Base-by-base conservation (phyloP, 2,797 vertebrate species). In the Rhynchotus rufescens region DNA sequence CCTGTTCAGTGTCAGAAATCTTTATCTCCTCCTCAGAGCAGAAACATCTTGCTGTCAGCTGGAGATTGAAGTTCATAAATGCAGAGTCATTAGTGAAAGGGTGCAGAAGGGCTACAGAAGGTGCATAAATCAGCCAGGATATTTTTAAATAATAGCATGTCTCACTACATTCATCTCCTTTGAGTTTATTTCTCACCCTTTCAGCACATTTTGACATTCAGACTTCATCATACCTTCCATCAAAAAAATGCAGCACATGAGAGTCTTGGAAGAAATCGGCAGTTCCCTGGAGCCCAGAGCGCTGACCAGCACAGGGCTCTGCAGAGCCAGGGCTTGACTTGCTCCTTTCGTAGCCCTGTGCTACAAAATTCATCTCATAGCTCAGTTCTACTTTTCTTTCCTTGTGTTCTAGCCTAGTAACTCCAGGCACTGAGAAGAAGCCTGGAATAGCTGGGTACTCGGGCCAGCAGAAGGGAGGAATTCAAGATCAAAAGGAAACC, bases 151-250 rank as follows among this genome's bases (percentile, higher is more conserved):
- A 90, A 89, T 67, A 83, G 40, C 71, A n/a, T 47, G 42, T 87
- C 91, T 95, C 84, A 86, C 84, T 59, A 42, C 61, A 89, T 92
- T 85, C 84, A 79, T 92, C 84, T 95, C 86, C 84, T 56, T 52
- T 40, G 94, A 84, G 93, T 88, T 94, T 95, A 89, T 89, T 89
- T 89, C 67, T 96, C 93, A 95, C 21, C 56, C 61, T 36, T 61
- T 66, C 34, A 8, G 88, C 78, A 86, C 72, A 11, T 92, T 95
- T 68, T 96, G 95, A 95, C 89, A 84, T 90, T 90, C 85, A 80
- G 91, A 77, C 86, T 93, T 95, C 93, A 93, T 94, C 88, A 86
- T 51, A 88, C 65, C 72, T 95, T 67, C 80, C 75, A 80, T 83
- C 68, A 78, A 80, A 84, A 88, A 71, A 7, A 64, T 0, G 1